These are phyloP conservation scores for Maniola jurtina DNA, from an alignment of 1,140 invertebrate genomes.

Conservation along the genomic window DNA sequence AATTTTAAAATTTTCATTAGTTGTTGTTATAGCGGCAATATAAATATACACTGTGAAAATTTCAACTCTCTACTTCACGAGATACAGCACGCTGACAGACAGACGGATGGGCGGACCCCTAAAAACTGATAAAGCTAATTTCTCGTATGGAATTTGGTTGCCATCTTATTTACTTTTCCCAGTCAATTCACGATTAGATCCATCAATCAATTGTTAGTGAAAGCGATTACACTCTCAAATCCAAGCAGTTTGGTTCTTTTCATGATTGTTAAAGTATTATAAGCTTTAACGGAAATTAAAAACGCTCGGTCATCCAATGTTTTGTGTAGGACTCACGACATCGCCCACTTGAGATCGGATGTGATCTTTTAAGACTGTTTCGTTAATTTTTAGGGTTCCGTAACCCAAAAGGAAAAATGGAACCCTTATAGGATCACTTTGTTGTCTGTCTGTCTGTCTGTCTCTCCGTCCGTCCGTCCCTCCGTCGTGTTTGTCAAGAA, in stretches of 20 bases:
- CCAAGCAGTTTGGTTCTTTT: slow-evolving; percentile 13
- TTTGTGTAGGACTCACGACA: slow-evolving; percentile 17
- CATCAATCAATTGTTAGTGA: slow-evolving; percentile 39
- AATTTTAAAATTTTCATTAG: no score
- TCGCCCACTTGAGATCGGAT: slow-evolving; percentile 24
- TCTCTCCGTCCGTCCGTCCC: no score
- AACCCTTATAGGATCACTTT: no score
- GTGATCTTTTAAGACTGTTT: not conserved
- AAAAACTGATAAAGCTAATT: not conserved
- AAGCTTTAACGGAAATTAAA: slow-evolving; percentile 18
- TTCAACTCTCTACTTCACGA: no score
- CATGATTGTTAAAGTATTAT: slow-evolving; percentile 5
- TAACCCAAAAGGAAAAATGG: not conserved
- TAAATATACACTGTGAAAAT: no score
- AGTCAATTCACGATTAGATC: slow-evolving; percentile 27
- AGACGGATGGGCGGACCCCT: no score
- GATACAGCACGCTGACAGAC: no score
- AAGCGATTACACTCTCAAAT: slow-evolving; percentile 29
- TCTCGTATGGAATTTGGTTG: not conserved
- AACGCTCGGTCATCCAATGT: slow-evolving; percentile 10
- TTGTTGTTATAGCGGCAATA: no score
- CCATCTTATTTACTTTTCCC: slow-evolving; percentile 4
- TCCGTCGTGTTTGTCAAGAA: no score
- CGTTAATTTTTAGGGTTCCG: slow-evolving; percentile 1
- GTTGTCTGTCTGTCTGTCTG: no score